Evolutionary conservation across 1,140 invertebrate genomes (phyloP).

Genomic region (Halesus radiatus): DNA sequence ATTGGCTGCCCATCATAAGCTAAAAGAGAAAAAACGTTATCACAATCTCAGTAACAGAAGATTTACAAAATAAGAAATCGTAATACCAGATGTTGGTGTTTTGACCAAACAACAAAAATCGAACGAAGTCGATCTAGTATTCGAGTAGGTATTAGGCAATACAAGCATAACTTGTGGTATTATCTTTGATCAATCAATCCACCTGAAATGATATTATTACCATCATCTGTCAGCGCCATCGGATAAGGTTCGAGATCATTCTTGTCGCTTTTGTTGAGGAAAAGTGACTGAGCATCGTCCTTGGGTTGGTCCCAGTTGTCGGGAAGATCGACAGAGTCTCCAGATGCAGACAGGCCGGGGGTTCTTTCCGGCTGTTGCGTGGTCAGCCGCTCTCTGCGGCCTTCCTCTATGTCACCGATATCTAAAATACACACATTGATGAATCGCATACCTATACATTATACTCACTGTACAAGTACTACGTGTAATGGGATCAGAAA

Average conservation of each 20-base stretch:
- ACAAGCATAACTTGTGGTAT: too few species aligned
- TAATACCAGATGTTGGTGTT: too few species aligned
- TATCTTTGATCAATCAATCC: too few species aligned
- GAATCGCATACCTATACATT: too few species aligned
- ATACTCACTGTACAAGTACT: too few species aligned
- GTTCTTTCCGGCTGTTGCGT: conserved; percentile 38
- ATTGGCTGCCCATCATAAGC: conserved; percentile 54
- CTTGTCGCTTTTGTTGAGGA: conserved; percentile 70
- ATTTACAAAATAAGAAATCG: too few species aligned
- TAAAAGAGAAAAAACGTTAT: conserved; percentile 2
- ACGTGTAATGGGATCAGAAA: too few species aligned
- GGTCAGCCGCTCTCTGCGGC: conserved; percentile 24
- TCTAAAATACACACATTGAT: conserved; percentile 23
- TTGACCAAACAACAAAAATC: too few species aligned
- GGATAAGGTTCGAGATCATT: conserved; percentile 71
- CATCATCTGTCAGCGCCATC: conserved; percentile 69
- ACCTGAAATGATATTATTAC: conserved; percentile 57
- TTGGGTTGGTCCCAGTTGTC: conserved; percentile 71
- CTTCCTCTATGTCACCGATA: conserved; percentile 50
- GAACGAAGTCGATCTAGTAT: not conserved
- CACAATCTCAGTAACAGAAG: too few species aligned
- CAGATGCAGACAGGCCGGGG: conserved; percentile 45
- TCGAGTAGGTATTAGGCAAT: not conserved
- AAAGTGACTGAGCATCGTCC: conserved; percentile 68
- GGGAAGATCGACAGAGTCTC: conserved; percentile 62